Conservation (phyloP, 2,113 vertebrate species). For the Pogonocichla stellata region DNA sequence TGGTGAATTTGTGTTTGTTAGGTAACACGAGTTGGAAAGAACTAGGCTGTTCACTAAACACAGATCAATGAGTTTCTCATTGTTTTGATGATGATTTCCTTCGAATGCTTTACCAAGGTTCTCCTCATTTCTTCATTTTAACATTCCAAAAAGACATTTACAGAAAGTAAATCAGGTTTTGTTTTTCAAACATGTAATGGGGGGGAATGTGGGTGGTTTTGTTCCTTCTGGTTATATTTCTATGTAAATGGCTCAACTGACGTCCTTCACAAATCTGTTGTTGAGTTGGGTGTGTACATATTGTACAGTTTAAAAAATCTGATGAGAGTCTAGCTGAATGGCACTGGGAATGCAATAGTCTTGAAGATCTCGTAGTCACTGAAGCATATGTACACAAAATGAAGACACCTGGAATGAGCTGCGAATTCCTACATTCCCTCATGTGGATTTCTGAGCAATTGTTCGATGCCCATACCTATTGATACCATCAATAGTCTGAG, state of each 20-base stretch:
- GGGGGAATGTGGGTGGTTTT: neutral
- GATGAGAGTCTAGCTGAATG: neutral
- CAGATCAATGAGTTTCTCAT: neutral
- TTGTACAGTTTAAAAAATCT: neutral
- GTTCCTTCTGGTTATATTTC: neutral
- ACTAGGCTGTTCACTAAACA: neutral
- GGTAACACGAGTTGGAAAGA: constrained; percentile 27
- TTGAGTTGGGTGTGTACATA: neutral
- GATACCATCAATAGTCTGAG: neutral
- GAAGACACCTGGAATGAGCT: neutral
- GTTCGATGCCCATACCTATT: neutral
- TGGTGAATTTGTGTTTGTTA: constrained; percentile 44
- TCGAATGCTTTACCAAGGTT: neutral
- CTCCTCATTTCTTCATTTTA: neutral
- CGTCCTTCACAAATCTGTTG: neutral
- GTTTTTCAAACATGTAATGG: neutral
- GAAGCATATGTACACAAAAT: neutral
- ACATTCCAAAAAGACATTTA: neutral
- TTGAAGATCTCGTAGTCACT: neutral
- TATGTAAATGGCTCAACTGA: neutral
- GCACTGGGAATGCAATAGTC: neutral
- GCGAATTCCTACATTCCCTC: neutral
- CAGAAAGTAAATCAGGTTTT: neutral
- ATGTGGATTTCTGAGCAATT: neutral
- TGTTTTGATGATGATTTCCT: neutral